A percentile compares a stretch with the other conserved stretches of the same genome.
phyloP scores from a whole-genome alignment of 2,888 invertebrate species.

The Peribatodes rhomboidaria region DNA sequence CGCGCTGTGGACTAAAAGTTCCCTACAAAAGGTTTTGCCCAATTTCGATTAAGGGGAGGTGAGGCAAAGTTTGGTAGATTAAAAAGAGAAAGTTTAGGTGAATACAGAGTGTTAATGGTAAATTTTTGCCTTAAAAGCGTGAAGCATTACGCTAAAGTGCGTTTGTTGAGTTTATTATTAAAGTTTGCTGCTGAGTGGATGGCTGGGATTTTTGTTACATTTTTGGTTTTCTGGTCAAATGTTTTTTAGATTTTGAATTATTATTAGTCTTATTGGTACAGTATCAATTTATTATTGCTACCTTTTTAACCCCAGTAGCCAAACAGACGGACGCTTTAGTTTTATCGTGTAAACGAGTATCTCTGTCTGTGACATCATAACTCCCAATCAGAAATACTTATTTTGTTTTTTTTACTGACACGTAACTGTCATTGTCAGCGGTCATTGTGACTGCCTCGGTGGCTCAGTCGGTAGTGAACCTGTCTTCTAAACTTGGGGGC shows the following conservation, averaged over 20 bases:
- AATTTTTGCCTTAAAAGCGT: constrained; percentile 13
- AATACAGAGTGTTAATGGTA: constrained; percentile 27
- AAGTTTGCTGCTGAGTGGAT: neutral
- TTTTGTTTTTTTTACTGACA: no score
- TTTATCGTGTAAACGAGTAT: no score
- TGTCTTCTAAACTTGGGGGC: no score
- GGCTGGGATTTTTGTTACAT: neutral
- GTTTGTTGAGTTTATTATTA: constrained; percentile 6
- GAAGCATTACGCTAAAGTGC: constrained; percentile 12
- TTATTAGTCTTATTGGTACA: no score
- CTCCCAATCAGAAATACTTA: no score
- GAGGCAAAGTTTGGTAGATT: constrained; percentile 27
- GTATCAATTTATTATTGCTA: no score
- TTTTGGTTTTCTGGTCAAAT: neutral
- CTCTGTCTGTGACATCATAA: no score
- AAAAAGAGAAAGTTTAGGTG: constrained; percentile 30
- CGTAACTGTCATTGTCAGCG: no score
- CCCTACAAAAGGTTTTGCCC: constrained; percentile 30
- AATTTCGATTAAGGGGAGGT: constrained; percentile 37
- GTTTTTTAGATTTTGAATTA: neutral
- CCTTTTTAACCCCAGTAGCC: no score
- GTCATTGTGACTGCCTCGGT: no score
- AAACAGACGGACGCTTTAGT: no score
- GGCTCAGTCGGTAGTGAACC: no score
- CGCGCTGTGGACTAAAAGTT: constrained; percentile 32